Evolutionary conservation across 2,888 invertebrate genomes (phyloP).

Genomic region (Gymnosoma rotundatum): DNA sequence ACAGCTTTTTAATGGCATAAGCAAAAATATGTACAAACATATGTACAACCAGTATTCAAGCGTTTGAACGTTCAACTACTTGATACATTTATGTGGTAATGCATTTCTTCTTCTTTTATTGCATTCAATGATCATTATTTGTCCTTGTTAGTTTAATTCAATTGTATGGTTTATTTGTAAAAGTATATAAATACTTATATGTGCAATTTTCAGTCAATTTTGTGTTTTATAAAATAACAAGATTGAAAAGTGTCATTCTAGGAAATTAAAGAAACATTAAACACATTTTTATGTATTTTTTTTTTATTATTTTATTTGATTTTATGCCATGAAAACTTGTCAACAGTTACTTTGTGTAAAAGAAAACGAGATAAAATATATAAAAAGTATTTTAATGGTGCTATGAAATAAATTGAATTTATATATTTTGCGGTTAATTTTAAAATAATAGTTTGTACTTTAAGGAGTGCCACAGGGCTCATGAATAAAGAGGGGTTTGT

Average conservation of each 20-base stretch:
- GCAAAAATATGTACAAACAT: neutral
- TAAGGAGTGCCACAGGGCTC: too few relatives aligned
- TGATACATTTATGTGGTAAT: slow-evolving; percentile 25
- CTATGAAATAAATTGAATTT: neutral
- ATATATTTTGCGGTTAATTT: neutral
- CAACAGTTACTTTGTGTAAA: slow-evolving; percentile 7
- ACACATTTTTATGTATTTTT: neutral
- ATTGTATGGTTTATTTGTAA: neutral
- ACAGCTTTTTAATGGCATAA: slow-evolving; percentile 21
- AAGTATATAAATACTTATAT: neutral
- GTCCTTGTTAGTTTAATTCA: neutral
- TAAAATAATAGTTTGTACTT: neutral
- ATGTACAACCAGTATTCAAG: neutral
- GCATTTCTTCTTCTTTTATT: slow-evolving; percentile 10
- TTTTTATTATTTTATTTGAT: slow-evolving; percentile 12
- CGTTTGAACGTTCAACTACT: neutral
- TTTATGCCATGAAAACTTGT: slow-evolving; percentile 9
- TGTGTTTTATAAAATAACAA: slow-evolving; percentile 57
- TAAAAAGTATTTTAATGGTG: slow-evolving; percentile 2
- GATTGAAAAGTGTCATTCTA: slow-evolving; percentile 62
- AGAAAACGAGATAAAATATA: neutral
- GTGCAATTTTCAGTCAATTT: slow-evolving; percentile 44
- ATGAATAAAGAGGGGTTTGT: too few relatives aligned
- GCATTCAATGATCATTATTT: slow-evolving; percentile 28
- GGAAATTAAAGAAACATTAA: slow-evolving; percentile 52